Evolutionary conservation across 2,797 vertebrate species (phyloP), one percentile per base, ranked within the genome.

Genomic region (Paedocypris micromegethes): DNA sequence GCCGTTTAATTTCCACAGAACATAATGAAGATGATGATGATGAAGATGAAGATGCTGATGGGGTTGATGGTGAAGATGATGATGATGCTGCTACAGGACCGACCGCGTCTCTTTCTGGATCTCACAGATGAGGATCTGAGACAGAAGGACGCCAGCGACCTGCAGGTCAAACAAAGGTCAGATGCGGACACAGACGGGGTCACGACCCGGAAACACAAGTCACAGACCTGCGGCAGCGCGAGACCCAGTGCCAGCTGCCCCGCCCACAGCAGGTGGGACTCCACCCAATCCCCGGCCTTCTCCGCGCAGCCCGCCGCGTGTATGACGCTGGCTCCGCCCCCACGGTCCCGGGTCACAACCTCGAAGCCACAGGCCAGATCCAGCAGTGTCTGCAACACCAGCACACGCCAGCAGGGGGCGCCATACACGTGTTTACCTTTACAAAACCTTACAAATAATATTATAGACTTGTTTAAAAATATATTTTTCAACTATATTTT

Each of bases 321-420:
- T 72, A 91, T 88, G 0, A 80, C 84, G 76, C 82, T 82, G 66
- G 80, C 78, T 43, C 84, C 88, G 3, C 89, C 84, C 73, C 78
- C 49, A 66, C 72, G 80, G 38, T 77, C 86, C 71, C 83, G 84
- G 9, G 79, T 86, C 74, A 90, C 89, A 73, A 85, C 79, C 38
- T 86, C 83, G 48, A 90, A 90, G 3, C 89, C 89, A 8, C 91
- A 91, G 88, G 89, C 90, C 0, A 86, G 89, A 82, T 90, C 91
- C 78, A 91, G 77, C 74, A 90, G 87, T 0, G 70, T 70, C 90
- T 92, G 80, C 60, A 73, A 73, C 3, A 50, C 46, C 3, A 37
- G 9, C 5, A 60, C 3, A 56, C 2, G n/a, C 6, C 3, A 42
- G 41, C 23, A 55, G 37, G 7, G 40, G 5, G 6, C 5, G 9